Evolutionary conservation across 2,113 vertebrate species (phyloP).

Genomic region (Calyptommatus sinebrachiatus): DNA sequence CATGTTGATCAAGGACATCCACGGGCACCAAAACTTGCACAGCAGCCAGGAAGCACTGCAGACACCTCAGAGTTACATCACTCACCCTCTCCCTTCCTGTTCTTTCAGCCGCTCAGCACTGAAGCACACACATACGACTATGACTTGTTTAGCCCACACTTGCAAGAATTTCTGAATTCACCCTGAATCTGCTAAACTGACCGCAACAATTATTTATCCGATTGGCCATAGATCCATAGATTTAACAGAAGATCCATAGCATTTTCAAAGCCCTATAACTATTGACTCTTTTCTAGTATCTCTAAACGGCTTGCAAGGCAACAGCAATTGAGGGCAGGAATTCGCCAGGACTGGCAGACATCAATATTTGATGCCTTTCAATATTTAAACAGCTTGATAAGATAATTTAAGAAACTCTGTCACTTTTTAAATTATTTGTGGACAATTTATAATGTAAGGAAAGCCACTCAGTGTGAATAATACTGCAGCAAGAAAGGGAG

Average conservation of each 20-base stretch:
- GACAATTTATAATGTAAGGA: constrained; percentile 50
- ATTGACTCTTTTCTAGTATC: background rate
- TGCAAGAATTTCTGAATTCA: too few species aligned
- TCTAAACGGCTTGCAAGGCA: constrained; percentile 9
- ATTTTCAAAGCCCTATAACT: background rate
- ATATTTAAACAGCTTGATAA: constrained; percentile 64
- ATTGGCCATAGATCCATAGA: too few species aligned
- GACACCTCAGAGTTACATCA: too few species aligned
- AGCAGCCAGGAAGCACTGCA: too few species aligned
- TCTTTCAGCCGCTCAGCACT: too few species aligned
- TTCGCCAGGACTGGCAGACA: constrained; percentile 43
- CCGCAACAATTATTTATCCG: too few species aligned
- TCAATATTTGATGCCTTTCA: constrained; percentile 62
- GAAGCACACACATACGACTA: too few species aligned
- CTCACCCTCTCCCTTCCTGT: too few species aligned
- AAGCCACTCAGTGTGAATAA: constrained; percentile 50
- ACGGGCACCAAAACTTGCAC: too few species aligned
- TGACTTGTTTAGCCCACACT: too few species aligned
- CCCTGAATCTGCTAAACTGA: too few species aligned
- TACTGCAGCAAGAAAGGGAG: constrained; percentile 29
- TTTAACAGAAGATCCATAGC: background rate
- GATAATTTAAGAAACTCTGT: constrained; percentile 60
- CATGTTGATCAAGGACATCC: too few species aligned
- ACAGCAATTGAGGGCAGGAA: constrained; percentile 29
- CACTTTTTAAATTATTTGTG: constrained; percentile 56